phyloP scores from a whole-genome alignment of 37 sponge, comb jelly and placozoan species.

The Dysidea cf. avara region DNA sequence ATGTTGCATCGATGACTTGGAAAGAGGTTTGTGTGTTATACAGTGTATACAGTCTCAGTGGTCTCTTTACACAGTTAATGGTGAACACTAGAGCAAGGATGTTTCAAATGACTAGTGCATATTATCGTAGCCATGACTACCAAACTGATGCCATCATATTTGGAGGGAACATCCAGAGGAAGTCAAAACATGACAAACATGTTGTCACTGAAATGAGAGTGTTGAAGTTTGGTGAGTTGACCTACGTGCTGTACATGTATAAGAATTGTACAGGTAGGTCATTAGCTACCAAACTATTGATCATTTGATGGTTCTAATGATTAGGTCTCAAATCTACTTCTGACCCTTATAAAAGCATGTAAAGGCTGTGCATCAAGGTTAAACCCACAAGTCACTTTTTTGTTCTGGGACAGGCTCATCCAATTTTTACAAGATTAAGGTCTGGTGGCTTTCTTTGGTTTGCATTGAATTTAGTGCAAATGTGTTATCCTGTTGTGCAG shows the following conservation, averaged over 20 bases:
- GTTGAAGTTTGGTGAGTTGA: constrained; percentile 1
- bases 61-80: background rate
- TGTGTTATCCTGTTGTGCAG: too few species aligned
- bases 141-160: background rate
- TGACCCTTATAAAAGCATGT: too few species aligned
- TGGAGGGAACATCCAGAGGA: constrained; percentile 5
- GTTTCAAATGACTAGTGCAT: constrained; percentile 9
- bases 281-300: too few species aligned
- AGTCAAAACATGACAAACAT: constrained; percentile 19
- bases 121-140: background rate
- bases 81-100: background rate
- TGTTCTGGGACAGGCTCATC: too few species aligned
- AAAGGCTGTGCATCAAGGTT: too few species aligned
- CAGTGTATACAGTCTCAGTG: background rate
- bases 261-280: too few species aligned
- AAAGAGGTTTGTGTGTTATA: background rate
- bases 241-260: background rate
- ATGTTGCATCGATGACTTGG: constrained; percentile 22
- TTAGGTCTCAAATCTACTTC: too few species aligned
- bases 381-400: too few species aligned
- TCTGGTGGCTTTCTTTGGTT: too few species aligned
- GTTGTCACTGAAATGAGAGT: background rate
- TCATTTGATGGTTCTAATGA: too few species aligned
- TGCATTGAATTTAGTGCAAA: too few species aligned
- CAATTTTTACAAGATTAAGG: too few species aligned